These are phyloP conservation scores for Aphidoletes aphidimyza DNA, from an alignment of 2,888 invertebrate genomes.

Conservation along the genomic window DNA sequence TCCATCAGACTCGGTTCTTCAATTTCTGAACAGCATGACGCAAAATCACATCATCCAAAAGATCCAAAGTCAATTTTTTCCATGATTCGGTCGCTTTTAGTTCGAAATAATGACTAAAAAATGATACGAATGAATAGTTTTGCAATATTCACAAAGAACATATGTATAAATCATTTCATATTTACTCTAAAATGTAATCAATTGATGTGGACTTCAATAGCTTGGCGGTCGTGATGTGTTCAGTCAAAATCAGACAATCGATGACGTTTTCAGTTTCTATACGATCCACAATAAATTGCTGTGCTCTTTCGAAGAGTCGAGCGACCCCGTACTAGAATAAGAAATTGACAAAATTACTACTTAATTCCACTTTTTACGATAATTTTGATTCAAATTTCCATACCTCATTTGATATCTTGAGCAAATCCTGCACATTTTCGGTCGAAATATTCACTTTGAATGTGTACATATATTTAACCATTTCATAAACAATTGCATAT, in stretches of 20 bases:
- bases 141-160: slow-evolving; percentile 43
- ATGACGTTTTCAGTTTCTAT: slow-evolving; percentile 26
- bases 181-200: slow-evolving; percentile 40
- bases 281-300: slow-evolving; percentile 29
- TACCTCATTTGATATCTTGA: slow-evolving; percentile 43
- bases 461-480: slow-evolving; percentile 44
- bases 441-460: slow-evolving; percentile 40
- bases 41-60: neutral
- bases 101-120: slow-evolving; percentile 51
- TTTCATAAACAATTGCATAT: slow-evolving; percentile 38
- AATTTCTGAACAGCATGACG: slow-evolving; percentile 35
- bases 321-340: slow-evolving; percentile 26
- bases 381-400: slow-evolving; percentile 46
- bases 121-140: slow-evolving; percentile 51
- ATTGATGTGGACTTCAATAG: slow-evolving; percentile 47
- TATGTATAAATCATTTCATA: slow-evolving; percentile 46
- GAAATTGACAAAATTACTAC: slow-evolving; percentile 46
- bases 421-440: slow-evolving; percentile 26
- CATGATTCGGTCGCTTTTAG: slow-evolving; percentile 15
- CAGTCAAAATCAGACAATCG: slow-evolving; percentile 44
- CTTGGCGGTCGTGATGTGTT: slow-evolving; percentile 15
- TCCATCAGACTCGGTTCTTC: neutral
- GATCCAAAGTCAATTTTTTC: slow-evolving; percentile 34
- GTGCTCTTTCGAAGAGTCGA: slow-evolving; percentile 21
- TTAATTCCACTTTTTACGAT: slow-evolving; percentile 22